Conservation (phyloP, 2,888 invertebrate species). For the Pedicia rivosa region DNA sequence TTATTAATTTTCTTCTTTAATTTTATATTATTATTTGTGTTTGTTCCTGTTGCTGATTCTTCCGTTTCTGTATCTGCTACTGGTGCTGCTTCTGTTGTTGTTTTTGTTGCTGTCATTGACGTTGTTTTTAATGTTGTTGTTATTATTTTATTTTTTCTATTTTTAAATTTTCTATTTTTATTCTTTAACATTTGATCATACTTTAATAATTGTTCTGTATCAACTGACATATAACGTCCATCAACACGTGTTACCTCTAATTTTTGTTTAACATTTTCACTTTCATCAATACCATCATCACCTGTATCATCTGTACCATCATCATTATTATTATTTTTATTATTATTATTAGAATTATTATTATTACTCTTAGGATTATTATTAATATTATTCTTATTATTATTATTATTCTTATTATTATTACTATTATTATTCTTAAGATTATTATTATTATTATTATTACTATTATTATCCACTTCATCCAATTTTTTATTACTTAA, state of each 20-base stretch:
- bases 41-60: conserved; percentile 6
- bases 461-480: too few species aligned
- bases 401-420: too few species aligned
- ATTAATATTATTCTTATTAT: too few species aligned
- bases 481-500: too few species aligned
- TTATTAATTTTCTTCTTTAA: too few species aligned
- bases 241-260: conserved; percentile 6
- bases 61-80: conserved; percentile 6
- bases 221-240: conserved; percentile 11
- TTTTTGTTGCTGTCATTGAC: conserved; percentile 24
- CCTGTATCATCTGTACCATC: conserved; percentile 6
- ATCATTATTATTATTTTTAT: conserved; percentile 7
- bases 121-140: conserved; percentile 16
- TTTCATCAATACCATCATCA: conserved; percentile 19
- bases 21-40: conserved; percentile 5
- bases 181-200: conserved; percentile 6
- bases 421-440: too few species aligned
- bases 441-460: too few species aligned
- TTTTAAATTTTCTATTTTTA: not conserved
- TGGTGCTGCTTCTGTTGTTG: too few species aligned
- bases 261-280: conserved; percentile 6
- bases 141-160: too few species aligned
- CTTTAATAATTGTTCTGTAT: conserved; percentile 10
- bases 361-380: conserved; percentile 6
- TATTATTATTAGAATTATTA: conserved; percentile 7